phyloP scores from a whole-genome alignment of 2,797 vertebrate species.

The Menidia menidia region DNA sequence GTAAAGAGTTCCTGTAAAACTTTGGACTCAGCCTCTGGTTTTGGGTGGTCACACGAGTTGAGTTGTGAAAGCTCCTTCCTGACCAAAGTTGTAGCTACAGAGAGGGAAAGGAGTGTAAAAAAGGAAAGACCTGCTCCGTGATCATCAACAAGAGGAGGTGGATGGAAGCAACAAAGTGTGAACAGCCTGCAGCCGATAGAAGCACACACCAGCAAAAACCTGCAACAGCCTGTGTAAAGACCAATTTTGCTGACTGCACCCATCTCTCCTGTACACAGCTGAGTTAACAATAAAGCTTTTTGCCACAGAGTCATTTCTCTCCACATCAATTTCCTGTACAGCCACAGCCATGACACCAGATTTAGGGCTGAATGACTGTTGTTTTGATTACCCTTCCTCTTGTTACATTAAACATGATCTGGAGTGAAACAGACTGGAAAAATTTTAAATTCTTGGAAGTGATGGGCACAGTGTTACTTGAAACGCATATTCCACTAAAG shows the following conservation, averaged over 20 bases:
- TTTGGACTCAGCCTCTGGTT: constrained; percentile 59
- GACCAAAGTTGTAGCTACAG: constrained; percentile 58
- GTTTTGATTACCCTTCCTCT: constrained; percentile 57
- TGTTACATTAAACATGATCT: constrained; percentile 57
- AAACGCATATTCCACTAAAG: constrained; percentile 30
- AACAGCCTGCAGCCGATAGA: constrained; percentile 67
- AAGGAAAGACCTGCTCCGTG: constrained; percentile 64
- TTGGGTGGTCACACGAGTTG: constrained; percentile 79
- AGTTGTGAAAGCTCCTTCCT: constrained; percentile 78
- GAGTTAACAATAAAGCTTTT: constrained; percentile 44
- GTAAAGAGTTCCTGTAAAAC: constrained; percentile 66
- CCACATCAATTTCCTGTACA: constrained; percentile 66
- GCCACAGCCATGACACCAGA: constrained; percentile 50
- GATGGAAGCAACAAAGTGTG: constrained; percentile 75
- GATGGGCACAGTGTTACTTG: constrained; percentile 20
- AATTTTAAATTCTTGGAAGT: constrained; percentile 34
- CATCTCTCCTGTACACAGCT: constrained; percentile 28
- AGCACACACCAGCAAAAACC: constrained; percentile 43
- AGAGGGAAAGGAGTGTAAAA: constrained; percentile 55
- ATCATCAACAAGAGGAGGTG: constrained; percentile 73
- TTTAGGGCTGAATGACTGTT: constrained; percentile 45
- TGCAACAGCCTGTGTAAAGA: constrained; percentile 32
- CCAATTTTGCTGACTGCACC: constrained; percentile 55
- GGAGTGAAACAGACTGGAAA: constrained; percentile 29
- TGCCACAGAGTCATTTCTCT: constrained; percentile 51